Base-by-base conservation (phyloP, 2,888 invertebrate genomes). In the Drosophila anomalata region DNA sequence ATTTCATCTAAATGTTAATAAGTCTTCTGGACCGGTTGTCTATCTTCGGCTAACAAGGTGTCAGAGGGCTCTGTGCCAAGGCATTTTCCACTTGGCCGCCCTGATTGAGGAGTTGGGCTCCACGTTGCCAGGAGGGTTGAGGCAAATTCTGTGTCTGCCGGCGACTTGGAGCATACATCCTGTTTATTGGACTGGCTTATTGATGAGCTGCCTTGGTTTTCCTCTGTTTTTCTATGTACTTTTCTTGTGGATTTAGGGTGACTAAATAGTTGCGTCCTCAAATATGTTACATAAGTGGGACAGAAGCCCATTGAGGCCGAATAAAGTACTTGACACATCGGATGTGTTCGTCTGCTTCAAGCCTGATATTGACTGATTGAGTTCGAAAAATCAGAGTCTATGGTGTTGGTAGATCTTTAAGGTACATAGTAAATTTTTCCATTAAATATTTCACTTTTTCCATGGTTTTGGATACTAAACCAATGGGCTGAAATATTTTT, bases 1-100 rank as follows among this genome's bases (percentile, higher is more conserved):
- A 75, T 87, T 83, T 83, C 83, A 83, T 83, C 87, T 83, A 83
- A 83, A 83, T 83, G 83, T 83, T 83, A 83, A 83, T 83, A 85
- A 83, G 83, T 87, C 83, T 75, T 47, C 73, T 63, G 44, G 24
- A 53, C 42, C 22, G 60, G 36, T 39, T 57, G 41, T 67, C 65
- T 65, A 54, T 57, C 53, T 36, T 44, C 67, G 54, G 77, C 71
- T 79, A 81, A 81, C 80, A 81, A 81, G 80, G 80, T 81, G 80
- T 86, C 87, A 80, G 73, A 72, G 70, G 87, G 62, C 59, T 57
- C 78, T 55, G 65, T 71, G 81, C 85, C 68, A 46, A 81, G 87
- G 87, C 81, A 82, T 82, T 82, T 82, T 82, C 87, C 83, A 77
- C 79, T 87, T 85, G 83, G 88, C 52, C 79, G 83, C 86, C 51